Evolutionary conservation across 2,888 invertebrate genomes (phyloP).

Genomic region (Athalia cordata): DNA sequence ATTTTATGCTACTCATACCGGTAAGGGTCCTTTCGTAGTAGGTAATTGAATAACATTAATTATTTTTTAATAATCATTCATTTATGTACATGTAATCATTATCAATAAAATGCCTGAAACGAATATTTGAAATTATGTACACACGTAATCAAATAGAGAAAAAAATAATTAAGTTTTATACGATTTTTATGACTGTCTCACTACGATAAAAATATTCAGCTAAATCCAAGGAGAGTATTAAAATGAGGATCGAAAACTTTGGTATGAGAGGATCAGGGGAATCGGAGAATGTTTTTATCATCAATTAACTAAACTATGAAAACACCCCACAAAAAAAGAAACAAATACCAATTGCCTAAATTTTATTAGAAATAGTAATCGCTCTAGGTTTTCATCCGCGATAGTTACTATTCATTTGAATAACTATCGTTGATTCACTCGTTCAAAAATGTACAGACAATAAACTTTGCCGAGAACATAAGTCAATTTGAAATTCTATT

Average conservation of each 20-base stretch:
- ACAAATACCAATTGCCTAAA: no score
- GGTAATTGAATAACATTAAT: no score
- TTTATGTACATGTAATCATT: background rate
- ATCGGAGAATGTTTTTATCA: no score
- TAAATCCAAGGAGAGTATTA: background rate
- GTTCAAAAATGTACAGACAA: no score
- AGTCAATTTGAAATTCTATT: slow-evolving; percentile 30
- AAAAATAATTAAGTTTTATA: slow-evolving; percentile 34
- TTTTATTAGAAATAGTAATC: no score
- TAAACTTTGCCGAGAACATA: slow-evolving; percentile 28
- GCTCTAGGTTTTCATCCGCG: no score
- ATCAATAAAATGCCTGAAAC: background rate
- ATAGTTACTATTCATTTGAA: no score
- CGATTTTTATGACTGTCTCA: background rate
- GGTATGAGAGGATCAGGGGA: no score
- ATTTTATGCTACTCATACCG: background rate
- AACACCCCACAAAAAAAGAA: no score
- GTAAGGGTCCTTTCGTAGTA: background rate
- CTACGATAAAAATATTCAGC: background rate
- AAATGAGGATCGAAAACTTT: no score
- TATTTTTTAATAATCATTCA: background rate
- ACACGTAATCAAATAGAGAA: background rate
- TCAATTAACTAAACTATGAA: no score
- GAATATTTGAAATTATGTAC: background rate
- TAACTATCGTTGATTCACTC: no score